Evolutionary conservation across 2,888 invertebrate species (phyloP).

Genomic region (Nymphalis polychloros): DNA sequence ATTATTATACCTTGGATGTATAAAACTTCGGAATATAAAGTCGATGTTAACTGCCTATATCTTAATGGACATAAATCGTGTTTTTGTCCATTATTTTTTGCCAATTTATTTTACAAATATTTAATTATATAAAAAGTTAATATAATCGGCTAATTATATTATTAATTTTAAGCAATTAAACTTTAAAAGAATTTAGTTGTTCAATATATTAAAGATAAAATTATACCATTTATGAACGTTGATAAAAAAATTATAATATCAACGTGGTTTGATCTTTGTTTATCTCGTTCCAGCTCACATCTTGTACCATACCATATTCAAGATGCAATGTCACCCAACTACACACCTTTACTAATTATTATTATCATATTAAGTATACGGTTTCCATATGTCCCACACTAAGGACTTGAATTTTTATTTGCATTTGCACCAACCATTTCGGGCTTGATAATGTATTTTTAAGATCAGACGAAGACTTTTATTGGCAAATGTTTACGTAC

Average conservation of each 20-base stretch:
- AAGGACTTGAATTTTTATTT: constrained; percentile 28
- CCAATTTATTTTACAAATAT: too few relatives aligned
- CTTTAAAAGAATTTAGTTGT: too few relatives aligned
- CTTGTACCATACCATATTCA: constrained; percentile 20
- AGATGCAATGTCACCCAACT: constrained; percentile 24
- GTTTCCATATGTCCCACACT: constrained; percentile 14
- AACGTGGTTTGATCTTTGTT: not conserved
- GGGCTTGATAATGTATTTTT: constrained; percentile 28
- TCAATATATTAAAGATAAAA: too few relatives aligned
- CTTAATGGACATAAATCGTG: constrained; percentile 6
- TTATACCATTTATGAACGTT: too few relatives aligned
- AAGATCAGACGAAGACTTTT: constrained; percentile 14
- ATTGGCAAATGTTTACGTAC: not conserved
- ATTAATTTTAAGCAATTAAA: too few relatives aligned
- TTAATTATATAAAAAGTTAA: too few relatives aligned
- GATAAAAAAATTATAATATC: not conserved
- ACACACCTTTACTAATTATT: constrained; percentile 33
- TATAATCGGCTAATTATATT: too few relatives aligned
- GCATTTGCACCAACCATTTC: constrained; percentile 24
- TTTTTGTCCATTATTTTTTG: too few relatives aligned
- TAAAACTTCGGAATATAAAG: constrained; percentile 54
- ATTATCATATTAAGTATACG: constrained; percentile 22
- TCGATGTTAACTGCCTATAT: constrained; percentile 16
- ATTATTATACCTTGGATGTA: constrained; percentile 57
- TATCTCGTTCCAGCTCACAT: constrained; percentile 12